A percentile compares a stretch with the other conserved stretches of the same genome.
Conservation (phyloP, 1,140 invertebrate genomes). For the Ladona fulva region DNA sequence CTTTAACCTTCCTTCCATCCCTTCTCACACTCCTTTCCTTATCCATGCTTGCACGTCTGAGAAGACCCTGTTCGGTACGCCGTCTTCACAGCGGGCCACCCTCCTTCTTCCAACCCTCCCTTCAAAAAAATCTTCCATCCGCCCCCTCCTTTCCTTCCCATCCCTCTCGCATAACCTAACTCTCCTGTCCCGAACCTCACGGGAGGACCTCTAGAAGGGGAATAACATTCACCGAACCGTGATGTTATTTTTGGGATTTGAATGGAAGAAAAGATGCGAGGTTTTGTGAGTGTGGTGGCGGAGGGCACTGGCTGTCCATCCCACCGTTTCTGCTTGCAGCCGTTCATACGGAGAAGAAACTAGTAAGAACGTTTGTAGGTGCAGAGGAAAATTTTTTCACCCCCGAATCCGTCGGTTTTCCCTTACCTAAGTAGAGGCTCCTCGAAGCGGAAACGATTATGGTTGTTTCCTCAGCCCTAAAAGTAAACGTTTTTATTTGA, state of each 20-base stretch:
- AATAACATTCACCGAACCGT: background rate
- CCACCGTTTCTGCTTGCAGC: background rate
- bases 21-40: background rate
- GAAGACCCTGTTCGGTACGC: background rate
- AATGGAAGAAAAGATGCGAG: conserved; percentile 5
- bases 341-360: no score
- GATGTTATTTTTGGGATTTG: conserved; percentile 10
- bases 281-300: background rate
- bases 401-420: no score
- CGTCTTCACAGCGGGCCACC: background rate
- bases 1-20: background rate
- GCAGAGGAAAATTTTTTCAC: no score
- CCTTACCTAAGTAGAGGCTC: no score
- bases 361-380: no score
- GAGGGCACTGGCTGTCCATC: background rate
- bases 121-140: background rate
- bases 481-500: no score
- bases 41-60: background rate
- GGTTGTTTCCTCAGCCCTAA: no score
- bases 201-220: background rate
- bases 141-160: background rate
- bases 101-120: background rate
- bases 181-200: background rate
- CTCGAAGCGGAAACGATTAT: no score
- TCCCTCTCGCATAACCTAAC: background rate